Base-by-base conservation (phyloP, 2,797 vertebrate species). In the Sphaeramia orbicularis region DNA sequence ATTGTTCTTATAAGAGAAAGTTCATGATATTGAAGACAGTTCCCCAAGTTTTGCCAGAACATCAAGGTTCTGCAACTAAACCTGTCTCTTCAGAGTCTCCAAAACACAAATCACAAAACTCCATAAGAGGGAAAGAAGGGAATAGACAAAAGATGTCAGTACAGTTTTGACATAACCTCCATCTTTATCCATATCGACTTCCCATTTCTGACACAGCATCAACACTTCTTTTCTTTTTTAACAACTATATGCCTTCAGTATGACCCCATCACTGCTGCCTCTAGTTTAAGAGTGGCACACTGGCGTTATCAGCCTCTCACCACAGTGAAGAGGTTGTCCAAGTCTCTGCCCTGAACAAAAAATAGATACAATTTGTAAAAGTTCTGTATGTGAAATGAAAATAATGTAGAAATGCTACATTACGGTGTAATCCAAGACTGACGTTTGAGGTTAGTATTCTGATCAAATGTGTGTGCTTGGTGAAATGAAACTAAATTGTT, bases 221-320 rank as follows among this genome's bases (percentile, higher is more conserved):
- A 35, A 35, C 32, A 35, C 9, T 42, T 69, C 15, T 43, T 43
- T n/a, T 40, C 3, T 62, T 60, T 44, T 56, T 40, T 35, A 27
- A 35, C 61, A 64, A 44, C 47, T 37, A 14, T 11, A 47, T 67
- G 49, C 35, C 77, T 77, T 70, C 10, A 60, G 40, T 57, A 41
- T 79, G 75, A 86, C 58, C 71, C 61, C n/a, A 18, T 56, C 41
- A 52, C 12, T 43, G 13, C 12, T 52, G 13, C 35, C 18, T 50
- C 4, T 24, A 30, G 30, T 59, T 44, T 65, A 12, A 48, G 7
- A 8, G 6, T 18, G 27, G 7, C 50, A 40, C 59, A 59, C 38
- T 36, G 24, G 32, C 56, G 11, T 21, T 44, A 44, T 27, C 1
- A 6, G 1, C 13, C 27, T 49, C 40, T 40, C 32, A 24, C 13